Evolutionary conservation across 2,797 vertebrate species (phyloP).

Genomic region (Vultur gryphus): DNA sequence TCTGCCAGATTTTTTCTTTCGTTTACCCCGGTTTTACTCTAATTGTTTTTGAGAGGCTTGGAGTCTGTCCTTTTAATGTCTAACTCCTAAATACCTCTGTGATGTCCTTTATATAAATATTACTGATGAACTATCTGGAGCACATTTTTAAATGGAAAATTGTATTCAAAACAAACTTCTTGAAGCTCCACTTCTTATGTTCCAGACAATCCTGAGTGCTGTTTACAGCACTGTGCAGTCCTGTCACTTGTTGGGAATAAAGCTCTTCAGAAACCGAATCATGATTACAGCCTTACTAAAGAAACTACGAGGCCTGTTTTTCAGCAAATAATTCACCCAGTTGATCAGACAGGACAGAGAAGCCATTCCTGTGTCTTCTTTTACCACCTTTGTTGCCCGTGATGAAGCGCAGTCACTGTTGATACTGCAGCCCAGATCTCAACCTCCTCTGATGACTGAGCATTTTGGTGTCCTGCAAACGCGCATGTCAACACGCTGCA

Average conservation of each 20-base stretch:
- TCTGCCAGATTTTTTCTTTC: not conserved
- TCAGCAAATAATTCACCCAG: not conserved
- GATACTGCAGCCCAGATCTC: not conserved
- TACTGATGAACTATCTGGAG: not conserved
- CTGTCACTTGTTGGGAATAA: not conserved
- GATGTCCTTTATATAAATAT: not conserved
- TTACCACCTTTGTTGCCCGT: not conserved
- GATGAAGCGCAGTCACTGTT: not conserved
- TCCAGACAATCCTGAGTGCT: not conserved
- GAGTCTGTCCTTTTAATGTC: not conserved
- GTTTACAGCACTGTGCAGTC: not conserved
- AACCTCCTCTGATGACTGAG: not conserved
- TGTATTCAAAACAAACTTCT: not conserved
- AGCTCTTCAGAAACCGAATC: not conserved
- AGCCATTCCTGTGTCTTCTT: not conserved
- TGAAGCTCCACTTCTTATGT: not conserved
- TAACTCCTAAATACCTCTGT: not conserved
- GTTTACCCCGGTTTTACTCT: not conserved
- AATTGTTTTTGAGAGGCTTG: not conserved
- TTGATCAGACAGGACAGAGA: not conserved
- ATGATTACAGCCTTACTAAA: not conserved
- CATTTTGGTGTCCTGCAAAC: not conserved
- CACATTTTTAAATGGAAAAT: not conserved
- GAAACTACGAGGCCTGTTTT: not conserved
- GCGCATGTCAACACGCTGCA: not conserved